Evolutionary conservation across 2,797 vertebrate genomes (phyloP), one percentile per base, ranked within the genome.

Genomic region (Danio kyathit): DNA sequence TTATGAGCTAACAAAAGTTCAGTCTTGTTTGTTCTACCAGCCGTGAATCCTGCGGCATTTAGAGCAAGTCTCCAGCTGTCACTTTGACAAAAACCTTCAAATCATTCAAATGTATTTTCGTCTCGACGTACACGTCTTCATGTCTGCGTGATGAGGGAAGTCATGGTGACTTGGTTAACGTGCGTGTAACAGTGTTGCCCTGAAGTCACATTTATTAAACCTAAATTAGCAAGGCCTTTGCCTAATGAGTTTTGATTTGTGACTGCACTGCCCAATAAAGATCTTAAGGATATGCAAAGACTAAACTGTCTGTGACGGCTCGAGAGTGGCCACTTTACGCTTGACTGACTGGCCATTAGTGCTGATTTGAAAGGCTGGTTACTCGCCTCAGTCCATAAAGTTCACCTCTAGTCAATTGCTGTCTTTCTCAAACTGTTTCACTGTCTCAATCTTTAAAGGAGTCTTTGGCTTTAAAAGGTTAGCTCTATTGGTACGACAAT

Each of bases 301-400:
- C 49, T 54, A 80, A 89, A 89, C 90, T 69, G 82, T 87, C 84
- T 82, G 54, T 86, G 90, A 90, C 87, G 79, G 84, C 71, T 78
- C 46, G 61, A 46, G 70, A 85, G 83, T 72, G 80, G 80, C 74
- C 46, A 1, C 83, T 85, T 67, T 78, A 63, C 61, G 84, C 86
- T 85, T 79, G 78, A 89, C 77, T 85, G 86, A 88, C 67, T 84
- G 57, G 79, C 86, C 86, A 89, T 89, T 88, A 89, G 81, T 74
- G 56, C 84, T 76, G 86, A 88, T 84, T 88, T 79, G 43, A 71
- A 72, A 38, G 10, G 51, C 80, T 83, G 13, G 40, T 63, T 79
- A 66, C 84, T 77, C 67, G 80, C 52, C 70, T 74, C 71, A 59
- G 56, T 79, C 61, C 70, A 48, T n/a, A 60, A 86, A 76, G 82